phyloP scores from a whole-genome alignment of 2,113 vertebrate species.

The Papio anubis region DNA sequence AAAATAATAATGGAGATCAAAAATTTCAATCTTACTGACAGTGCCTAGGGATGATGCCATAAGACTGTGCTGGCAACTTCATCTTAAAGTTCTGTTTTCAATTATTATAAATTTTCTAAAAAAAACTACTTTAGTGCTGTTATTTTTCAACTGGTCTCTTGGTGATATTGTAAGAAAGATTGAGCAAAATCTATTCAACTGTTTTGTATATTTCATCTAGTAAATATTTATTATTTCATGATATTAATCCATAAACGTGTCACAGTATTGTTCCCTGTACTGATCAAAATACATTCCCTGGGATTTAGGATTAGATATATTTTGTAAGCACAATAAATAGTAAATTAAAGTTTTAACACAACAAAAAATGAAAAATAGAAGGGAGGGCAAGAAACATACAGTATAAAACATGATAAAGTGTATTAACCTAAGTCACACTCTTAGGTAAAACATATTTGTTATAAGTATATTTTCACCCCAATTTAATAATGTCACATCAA shows the following conservation, averaged over 20 bases:
- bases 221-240: slow-evolving; percentile 73
- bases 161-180: slow-evolving; percentile 35
- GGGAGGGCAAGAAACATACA: slow-evolving; percentile 29
- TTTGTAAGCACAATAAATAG: slow-evolving; percentile 60
- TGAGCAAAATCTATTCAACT: slow-evolving; percentile 66
- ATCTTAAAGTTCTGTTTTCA: slow-evolving; percentile 52
- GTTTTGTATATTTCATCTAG: slow-evolving; percentile 57
- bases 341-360: slow-evolving; percentile 57
- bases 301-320: slow-evolving; percentile 28
- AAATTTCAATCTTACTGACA: slow-evolving; percentile 63
- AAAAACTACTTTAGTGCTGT: slow-evolving; percentile 45
- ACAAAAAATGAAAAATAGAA: slow-evolving; percentile 62
- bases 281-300: slow-evolving; percentile 65
- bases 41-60: background rate
- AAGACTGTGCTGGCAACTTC: slow-evolving; percentile 20
- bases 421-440: background rate
- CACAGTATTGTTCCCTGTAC: slow-evolving; percentile 21
- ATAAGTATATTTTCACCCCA: slow-evolving; percentile 15
- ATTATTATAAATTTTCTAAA: slow-evolving; percentile 66
- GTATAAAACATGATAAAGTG: slow-evolving; percentile 1
- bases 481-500: slow-evolving; percentile 21
- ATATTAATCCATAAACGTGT: slow-evolving; percentile 70
- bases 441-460: slow-evolving; percentile 40
- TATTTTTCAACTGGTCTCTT: slow-evolving; percentile 69
- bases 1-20: slow-evolving; percentile 61